Evolutionary conservation across 2,888 invertebrate genomes (phyloP), one percentile per base, ranked within the genome.

Genomic region (Tachina lurida): DNA sequence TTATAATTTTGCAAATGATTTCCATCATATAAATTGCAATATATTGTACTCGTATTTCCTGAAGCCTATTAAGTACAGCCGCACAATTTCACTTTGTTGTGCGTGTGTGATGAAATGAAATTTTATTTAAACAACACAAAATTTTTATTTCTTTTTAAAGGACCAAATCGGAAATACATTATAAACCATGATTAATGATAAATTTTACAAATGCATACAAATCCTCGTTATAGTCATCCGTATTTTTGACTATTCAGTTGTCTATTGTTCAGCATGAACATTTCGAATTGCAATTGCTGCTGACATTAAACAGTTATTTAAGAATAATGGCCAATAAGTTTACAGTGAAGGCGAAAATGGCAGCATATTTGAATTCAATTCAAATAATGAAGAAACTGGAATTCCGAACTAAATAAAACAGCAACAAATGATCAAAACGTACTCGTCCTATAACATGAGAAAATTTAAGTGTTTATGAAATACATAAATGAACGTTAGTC

Each of bases 181-280:
- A 86, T 80, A 80, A 83, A 83, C 76, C 79, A 83, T 86, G 79
- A 86, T 80, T 86, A 86, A 83, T 83, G 79, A 83, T 76, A 86
- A 86, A 71, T 63, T 62, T 17, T 67, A 62, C 60, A 75, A 67
- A 73, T 73, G 47, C 71, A 67, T 56, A 52, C 54, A 73, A 43
- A 78, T 52, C 52, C 19, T 65, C 49, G 22, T 65, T 80, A 19
- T 47, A 73, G 65, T 63, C 49, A 41, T 65, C 52, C n/a, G 17
- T 52, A n/a, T 19, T 58, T 22, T 10, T 58, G 67, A 22, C 19
- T 45, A 52, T 74, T 43, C n/a, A 31, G 49, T 54, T 70, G 43
- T 45, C 31, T 45, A 22, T 60, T 81, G 52, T 68, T 22, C 10
- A 22, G 39, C 39, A 52, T 47, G 67, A 3, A 45, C 8, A 74